Conservation (phyloP, 2,888 invertebrate genomes). For the Eupsilia transversa region DNA sequence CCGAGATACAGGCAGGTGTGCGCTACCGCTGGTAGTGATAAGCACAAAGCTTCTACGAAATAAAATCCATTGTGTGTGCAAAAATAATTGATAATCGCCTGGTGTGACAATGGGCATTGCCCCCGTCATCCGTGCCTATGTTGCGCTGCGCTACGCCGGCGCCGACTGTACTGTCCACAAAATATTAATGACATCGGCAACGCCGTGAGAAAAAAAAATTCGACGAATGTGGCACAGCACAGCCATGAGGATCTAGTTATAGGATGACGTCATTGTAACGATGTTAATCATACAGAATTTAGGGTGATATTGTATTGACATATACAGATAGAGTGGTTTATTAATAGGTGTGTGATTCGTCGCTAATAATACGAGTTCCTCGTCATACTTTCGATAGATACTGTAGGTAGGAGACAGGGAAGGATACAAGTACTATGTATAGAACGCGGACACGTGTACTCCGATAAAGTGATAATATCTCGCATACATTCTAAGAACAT, state of each 20-base stretch:
- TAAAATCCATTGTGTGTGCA: conserved; percentile 79
- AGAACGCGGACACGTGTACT: background rate
- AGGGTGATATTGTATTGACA: conserved; percentile 28
- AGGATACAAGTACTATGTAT: conserved; percentile 4
- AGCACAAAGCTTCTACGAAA: conserved; percentile 80
- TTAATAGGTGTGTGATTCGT: conserved; percentile 25
- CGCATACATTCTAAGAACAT: background rate
- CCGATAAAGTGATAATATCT: background rate
- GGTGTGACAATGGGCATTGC: conserved; percentile 69
- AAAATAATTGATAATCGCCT: conserved; percentile 80
- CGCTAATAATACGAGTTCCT: conserved; percentile 9
- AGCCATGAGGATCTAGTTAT: conserved; percentile 21
- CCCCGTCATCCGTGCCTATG: conserved; percentile 51
- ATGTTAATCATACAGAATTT: conserved; percentile 20
- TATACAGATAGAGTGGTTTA: conserved; percentile 23
- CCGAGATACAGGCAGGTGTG: conserved; percentile 91
- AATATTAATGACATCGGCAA: conserved; percentile 63
- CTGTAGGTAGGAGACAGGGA: background rate
- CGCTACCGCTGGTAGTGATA: conserved; percentile 78
- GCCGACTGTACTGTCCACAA: conserved; percentile 51
- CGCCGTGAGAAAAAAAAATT: conserved; percentile 52
- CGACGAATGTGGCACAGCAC: conserved; percentile 45
- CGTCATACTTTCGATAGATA: conserved; percentile 10
- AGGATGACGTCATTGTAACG: conserved; percentile 38
- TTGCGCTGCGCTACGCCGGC: conserved; percentile 33